Base-by-base conservation (phyloP, 2,797 vertebrate species). In the Epinephelus malabaricus region DNA sequence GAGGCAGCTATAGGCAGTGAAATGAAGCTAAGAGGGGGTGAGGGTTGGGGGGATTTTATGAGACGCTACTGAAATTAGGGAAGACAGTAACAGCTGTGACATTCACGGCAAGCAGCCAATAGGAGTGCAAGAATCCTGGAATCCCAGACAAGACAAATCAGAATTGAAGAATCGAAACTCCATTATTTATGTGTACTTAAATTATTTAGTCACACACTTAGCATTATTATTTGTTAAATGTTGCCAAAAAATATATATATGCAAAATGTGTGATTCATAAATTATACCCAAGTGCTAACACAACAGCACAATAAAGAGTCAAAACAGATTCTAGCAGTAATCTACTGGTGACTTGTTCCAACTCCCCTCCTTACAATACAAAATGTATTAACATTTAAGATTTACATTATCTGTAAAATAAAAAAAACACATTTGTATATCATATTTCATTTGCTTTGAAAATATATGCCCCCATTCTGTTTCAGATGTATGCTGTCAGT, bases 61-160 rank as follows among this genome's bases (percentile, higher is more conserved):
- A 82, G 63, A 75, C 4, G 2, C 19, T 0, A 0, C 19, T 51
- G 30, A 56, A 73, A 61, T 58, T 15, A 4, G 51, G 53, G 38
- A 71, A 45, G 67, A 78, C 55, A 40, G 43, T 75, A 83, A 76
- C 83, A 83, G 86, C 78, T 84, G 76, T 81, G 78, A 81, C 76
- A 85, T 19, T 18, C 56, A 15, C 54, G 15, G 1, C 43, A 4
- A 77, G 58, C 51, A 71, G 73, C 79, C 82, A 82, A 82, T 75
- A 14, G 63, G 69, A 73, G 58, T 1, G 0, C 43, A 1, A 18
- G 21, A 19, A 67, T 38, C 19, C n/a, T 65, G 1, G 13, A 34
- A 53, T 62, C n/a, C 51, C 58, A 79, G 58, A 70, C 59, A 38
- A 49, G 17, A 68, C 43, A 53, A 34, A 63, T n/a, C 17, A 30